A percentile compares a stretch with the other conserved stretches of the same genome.
Conservation (phyloP, 2,113 vertebrate genomes). For the Tachysurus fulvidraco region DNA sequence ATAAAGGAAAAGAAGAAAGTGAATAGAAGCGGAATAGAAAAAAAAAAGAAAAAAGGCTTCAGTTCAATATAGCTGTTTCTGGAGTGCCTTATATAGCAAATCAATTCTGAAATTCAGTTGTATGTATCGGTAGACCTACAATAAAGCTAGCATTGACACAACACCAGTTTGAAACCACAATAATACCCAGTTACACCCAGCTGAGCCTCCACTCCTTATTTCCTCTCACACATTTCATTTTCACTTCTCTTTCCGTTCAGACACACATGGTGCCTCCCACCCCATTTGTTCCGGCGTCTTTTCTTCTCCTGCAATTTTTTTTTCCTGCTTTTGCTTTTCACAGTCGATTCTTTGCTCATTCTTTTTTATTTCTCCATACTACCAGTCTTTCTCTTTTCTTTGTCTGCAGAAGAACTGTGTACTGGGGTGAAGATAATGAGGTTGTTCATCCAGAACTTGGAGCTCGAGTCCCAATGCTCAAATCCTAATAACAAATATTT, state of each 20-base stretch:
- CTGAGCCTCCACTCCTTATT: constrained; percentile 42
- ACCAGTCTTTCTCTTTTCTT: constrained; percentile 69
- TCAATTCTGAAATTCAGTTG: constrained; percentile 35
- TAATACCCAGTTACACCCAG: constrained; percentile 43
- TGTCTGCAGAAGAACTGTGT: constrained; percentile 76
- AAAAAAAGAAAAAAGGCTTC: constrained; percentile 10
- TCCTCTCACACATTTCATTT: constrained; percentile 49
- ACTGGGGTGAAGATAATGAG: constrained; percentile 76
- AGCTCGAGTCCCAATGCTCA: constrained; percentile 63
- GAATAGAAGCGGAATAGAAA: neutral
- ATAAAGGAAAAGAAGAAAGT: constrained; percentile 20
- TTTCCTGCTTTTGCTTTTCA: constrained; percentile 60
- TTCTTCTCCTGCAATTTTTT: constrained; percentile 52
- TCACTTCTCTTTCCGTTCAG: constrained; percentile 54
- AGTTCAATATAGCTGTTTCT: neutral
- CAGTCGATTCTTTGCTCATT: constrained; percentile 54
- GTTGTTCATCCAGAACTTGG: constrained; percentile 75
- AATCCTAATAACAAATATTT: constrained; percentile 77
- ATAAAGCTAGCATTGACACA: constrained; percentile 24
- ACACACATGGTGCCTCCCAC: constrained; percentile 60
- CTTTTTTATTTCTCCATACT: constrained; percentile 64
- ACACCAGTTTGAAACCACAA: constrained; percentile 39
- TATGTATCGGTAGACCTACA: constrained; percentile 14
- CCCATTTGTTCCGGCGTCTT: constrained; percentile 63
- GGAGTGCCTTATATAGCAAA: constrained; percentile 27